Evolutionary conservation across 2,113 vertebrate species (phyloP), one percentile per base, ranked within the genome.

Genomic region (Prunella fulvescens): DNA sequence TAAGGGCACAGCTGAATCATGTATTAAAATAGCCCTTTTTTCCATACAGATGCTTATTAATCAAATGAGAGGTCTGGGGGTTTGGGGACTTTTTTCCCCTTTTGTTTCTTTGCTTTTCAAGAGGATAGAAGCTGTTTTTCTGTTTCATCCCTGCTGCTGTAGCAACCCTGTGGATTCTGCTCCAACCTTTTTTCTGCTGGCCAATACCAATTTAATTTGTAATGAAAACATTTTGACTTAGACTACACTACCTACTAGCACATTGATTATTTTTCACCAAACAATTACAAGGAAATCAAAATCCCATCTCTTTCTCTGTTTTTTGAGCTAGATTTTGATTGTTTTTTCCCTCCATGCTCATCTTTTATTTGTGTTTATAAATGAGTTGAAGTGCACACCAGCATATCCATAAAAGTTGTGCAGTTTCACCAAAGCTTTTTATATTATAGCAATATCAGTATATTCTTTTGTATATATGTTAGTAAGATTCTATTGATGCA

Each of bases 231-330:
- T 10, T 48, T 48, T 72, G 86, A 62, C 40, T 72, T 53, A 37
- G 77, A 84, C 77, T 67, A 57, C 18, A 74, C 39, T 44, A 60
- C 48, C 60, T 81, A 56, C 76, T 44, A 60, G 61, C n/a, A 72
- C 29, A 94, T 91, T 9, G 69, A 92, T 89, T 89, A 48, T n/a
- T 89, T 88, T 81, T 70, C 65, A 72, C 17, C n/a, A 65, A 84
- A 62, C 61, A 92, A 33, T 64, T 86, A 89, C 5, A 5, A 86
- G 10, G 22, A 91, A 95, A 93, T 84, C 28, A 96, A 92, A 94
- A 86, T 72, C 61, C 19, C 56, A 67, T 56, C 35, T 81, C 44
- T 71, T 92, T 64, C 31, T 66, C 47, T 71, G 17, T 28, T 72
- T 90, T 88, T 79, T 1, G 1, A 73, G 35, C 19, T 92, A 40